phyloP scores from a whole-genome alignment of 2,797 vertebrate genomes.

The Chromis chromis region DNA sequence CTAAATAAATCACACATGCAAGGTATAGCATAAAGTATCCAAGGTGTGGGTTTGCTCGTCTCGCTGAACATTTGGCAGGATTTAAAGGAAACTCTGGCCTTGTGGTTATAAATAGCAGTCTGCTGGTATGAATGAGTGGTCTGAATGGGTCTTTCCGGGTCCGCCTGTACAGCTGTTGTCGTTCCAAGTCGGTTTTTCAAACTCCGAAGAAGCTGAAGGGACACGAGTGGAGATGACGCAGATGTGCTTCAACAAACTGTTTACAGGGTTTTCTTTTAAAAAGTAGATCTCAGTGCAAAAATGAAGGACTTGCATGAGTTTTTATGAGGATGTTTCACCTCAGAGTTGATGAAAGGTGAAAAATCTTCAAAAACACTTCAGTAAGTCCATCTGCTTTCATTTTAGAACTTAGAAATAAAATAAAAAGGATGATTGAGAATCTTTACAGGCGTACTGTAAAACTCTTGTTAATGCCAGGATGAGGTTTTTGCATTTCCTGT shows the following conservation, averaged over 20 bases:
- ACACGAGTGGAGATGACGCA: neutral
- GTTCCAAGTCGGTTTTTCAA: slow-evolving; percentile 39
- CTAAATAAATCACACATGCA: neutral
- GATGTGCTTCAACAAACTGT: neutral
- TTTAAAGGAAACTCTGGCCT: slow-evolving; percentile 48
- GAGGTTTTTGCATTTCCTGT: too few relatives aligned
- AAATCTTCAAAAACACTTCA: too few relatives aligned
- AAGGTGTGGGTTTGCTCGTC: slow-evolving; percentile 17
- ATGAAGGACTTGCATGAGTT: too few relatives aligned
- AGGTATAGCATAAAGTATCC: neutral
- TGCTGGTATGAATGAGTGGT: slow-evolving; percentile 36
- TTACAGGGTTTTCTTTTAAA: too few relatives aligned
- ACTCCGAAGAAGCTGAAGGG: neutral
- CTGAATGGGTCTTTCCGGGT: slow-evolving; percentile 37
- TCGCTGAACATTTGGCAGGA: slow-evolving; percentile 50
- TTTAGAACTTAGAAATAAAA: too few relatives aligned
- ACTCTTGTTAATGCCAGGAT: too few relatives aligned
- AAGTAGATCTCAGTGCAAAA: too few relatives aligned
- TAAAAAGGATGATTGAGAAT: too few relatives aligned
- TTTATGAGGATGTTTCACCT: too few relatives aligned
- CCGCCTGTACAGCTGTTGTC: neutral
- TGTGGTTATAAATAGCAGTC: slow-evolving; percentile 54
- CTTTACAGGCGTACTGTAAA: too few relatives aligned
- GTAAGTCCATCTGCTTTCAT: too few relatives aligned
- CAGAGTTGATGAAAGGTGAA: too few relatives aligned